A percentile compares a stretch with the other conserved stretches of the same genome.
phyloP scores from a whole-genome alignment of 2,797 vertebrate genomes.

The Microctenopoma steveboyesi region DNA sequence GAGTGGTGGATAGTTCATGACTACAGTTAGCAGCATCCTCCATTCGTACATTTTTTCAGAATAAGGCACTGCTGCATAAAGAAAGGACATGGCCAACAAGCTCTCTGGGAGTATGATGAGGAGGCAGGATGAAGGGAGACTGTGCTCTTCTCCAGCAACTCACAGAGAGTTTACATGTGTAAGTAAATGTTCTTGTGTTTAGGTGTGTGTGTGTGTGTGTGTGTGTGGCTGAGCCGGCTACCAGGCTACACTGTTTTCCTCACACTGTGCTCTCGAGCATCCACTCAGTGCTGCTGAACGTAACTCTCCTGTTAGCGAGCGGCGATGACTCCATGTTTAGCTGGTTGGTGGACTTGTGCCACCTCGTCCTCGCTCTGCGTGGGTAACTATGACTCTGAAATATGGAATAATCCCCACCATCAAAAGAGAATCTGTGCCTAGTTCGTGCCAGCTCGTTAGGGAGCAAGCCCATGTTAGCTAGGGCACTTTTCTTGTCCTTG shows the following conservation, averaged over 20 bases:
- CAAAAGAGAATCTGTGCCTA: constrained; percentile 90
- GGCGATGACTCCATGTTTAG: constrained; percentile 87
- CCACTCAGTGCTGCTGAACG: constrained; percentile 97
- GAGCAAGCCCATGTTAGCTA: constrained; percentile 79
- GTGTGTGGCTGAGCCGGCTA: constrained; percentile 35
- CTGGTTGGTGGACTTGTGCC: constrained; percentile 93
- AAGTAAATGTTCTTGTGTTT: constrained; percentile 66
- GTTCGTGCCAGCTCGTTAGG: constrained; percentile 88
- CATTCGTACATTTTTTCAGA: constrained; percentile 81
- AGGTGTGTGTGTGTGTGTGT: constrained; percentile 54
- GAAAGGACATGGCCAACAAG: constrained; percentile 77
- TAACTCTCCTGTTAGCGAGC: constrained; percentile 87
- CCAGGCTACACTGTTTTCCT: constrained; percentile 58
- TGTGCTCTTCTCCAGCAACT: constrained; percentile 71
- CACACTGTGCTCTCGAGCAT: constrained; percentile 98
- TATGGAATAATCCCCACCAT: constrained; percentile 90
- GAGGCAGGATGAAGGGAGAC: constrained; percentile 73
- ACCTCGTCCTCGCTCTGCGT: constrained; percentile 91
- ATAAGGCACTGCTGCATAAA: constrained; percentile 89
- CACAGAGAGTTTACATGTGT: constrained; percentile 67
- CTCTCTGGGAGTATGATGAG: constrained; percentile 73
- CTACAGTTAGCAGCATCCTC: constrained; percentile 86
- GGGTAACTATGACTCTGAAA: constrained; percentile 99
- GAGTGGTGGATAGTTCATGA: constrained; percentile 70
- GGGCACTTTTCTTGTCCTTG: constrained; percentile 81